These are phyloP conservation scores for Sebastes hubbsi DNA, from an alignment of 2,797 vertebrate genomes.

Conservation along the genomic window DNA sequence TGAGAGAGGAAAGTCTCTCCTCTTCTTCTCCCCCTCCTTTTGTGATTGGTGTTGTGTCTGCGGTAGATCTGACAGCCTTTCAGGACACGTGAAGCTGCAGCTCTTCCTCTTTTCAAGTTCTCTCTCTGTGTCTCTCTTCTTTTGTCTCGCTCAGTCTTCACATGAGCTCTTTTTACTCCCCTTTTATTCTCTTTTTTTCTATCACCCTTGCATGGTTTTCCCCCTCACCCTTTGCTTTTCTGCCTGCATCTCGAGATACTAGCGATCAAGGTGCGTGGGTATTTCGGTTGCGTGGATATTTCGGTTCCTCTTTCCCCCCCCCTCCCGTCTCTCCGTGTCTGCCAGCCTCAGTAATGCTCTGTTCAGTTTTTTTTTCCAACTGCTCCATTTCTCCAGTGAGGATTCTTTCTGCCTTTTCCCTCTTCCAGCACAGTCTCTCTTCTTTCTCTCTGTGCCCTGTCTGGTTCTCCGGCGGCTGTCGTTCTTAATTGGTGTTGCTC, in stretches of 20 bases:
- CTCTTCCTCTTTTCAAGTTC: conserved; percentile 22
- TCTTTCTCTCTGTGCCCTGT: conserved; percentile 43
- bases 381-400: conserved; percentile 45
- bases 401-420: conserved; percentile 48
- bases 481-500: conserved; percentile 77
- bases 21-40: neutral
- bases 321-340: conserved; percentile 18
- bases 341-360: conserved; percentile 36
- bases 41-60: conserved; percentile 36
- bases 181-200: conserved; percentile 16
- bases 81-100: conserved; percentile 35
- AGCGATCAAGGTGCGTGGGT: conserved; percentile 36
- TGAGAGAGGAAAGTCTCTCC: conserved; percentile 20
- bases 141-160: conserved; percentile 39
- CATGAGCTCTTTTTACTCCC: neutral
- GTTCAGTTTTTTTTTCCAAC: conserved; percentile 21
- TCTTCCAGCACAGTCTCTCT: conserved; percentile 44
- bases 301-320: neutral
- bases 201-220: conserved; percentile 1
- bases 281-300: conserved; percentile 38
- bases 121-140: neutral
- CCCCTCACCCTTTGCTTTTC: neutral
- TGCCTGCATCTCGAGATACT: conserved; percentile 1
- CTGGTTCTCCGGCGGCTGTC: conserved; percentile 72
- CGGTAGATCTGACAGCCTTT: conserved; percentile 21